These are phyloP conservation scores for Micromesistius poutassou DNA, from an alignment of 2,797 vertebrate species.

Conservation along the genomic window DNA sequence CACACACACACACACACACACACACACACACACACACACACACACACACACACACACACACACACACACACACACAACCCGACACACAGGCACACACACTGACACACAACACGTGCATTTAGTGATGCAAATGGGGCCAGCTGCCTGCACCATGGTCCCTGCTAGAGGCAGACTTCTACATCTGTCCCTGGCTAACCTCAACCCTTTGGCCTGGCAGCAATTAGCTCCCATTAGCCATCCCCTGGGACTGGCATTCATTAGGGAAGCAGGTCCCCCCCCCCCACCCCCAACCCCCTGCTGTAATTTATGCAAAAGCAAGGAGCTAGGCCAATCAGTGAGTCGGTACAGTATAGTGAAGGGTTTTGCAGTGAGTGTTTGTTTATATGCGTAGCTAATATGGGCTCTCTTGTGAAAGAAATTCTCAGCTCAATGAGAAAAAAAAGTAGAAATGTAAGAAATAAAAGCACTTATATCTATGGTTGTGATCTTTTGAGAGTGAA, in stretches of 20 bases:
- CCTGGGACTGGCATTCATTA: conserved; percentile 71
- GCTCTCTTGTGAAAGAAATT: not conserved
- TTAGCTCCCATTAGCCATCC: conserved; percentile 73
- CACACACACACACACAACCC: conserved; percentile 30
- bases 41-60: conserved; percentile 11
- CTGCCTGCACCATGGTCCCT: conserved; percentile 60
- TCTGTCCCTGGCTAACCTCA: conserved; percentile 71
- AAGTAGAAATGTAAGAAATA: not conserved
- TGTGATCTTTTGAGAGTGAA: not conserved
- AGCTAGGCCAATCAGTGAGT: conserved; percentile 39
- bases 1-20: conserved; percentile 20
- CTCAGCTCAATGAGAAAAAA: not conserved
- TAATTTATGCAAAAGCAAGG: conserved; percentile 45
- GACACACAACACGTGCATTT: not conserved
- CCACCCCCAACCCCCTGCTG: conserved; percentile 5
- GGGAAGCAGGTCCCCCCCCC: conserved; percentile 36
- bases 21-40: conserved; percentile 29
- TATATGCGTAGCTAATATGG: not conserved
- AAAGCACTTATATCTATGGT: not conserved
- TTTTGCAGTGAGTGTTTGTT: not conserved
- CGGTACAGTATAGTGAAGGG: conserved; percentile 15
- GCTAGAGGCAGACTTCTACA: conserved; percentile 69
- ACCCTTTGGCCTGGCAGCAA: conserved; percentile 72
- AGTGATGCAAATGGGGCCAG: conserved; percentile 47
- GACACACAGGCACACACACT: not conserved